These are phyloP conservation scores for Amphilophus citrinellus DNA, from an alignment of 2,113 vertebrate genomes.

Conservation along the genomic window DNA sequence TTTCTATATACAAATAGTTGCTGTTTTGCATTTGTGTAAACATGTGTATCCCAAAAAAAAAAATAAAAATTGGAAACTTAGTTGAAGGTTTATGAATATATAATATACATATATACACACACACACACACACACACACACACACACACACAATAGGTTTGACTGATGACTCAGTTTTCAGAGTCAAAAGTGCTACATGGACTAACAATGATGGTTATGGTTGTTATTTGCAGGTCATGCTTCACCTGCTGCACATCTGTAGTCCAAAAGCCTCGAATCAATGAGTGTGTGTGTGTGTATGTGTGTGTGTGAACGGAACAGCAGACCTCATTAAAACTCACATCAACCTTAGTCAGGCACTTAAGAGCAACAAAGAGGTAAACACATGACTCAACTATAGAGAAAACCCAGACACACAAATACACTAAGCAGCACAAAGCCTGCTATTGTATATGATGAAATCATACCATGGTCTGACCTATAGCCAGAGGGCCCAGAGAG, in stretches of 20 bases:
- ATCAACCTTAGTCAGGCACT: slow-evolving; percentile 18
- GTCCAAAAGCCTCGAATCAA: neutral
- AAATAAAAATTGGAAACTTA: no score
- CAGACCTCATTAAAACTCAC: slow-evolving; percentile 39
- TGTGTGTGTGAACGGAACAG: neutral
- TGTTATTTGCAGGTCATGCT: neutral
- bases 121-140: no score
- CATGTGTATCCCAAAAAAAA: no score
- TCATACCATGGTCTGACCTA: slow-evolving; percentile 45
- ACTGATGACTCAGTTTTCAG: no score
- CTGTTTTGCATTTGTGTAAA: no score
- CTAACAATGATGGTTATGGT: no score
- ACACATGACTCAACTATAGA: slow-evolving; percentile 32
- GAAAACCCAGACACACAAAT: slow-evolving; percentile 19
- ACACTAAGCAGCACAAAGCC: slow-evolving; percentile 45
- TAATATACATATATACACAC: no score
- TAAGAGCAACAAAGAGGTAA: slow-evolving; percentile 51
- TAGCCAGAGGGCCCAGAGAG: slow-evolving; percentile 16
- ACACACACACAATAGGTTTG: no score
- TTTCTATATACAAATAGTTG: no score
- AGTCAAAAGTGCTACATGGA: no score
- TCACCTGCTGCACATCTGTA: neutral
- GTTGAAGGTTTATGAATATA: no score
- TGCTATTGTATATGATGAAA: slow-evolving; percentile 66
- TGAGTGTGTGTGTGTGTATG: neutral